Evolutionary conservation across 2,888 invertebrate species (phyloP).

Genomic region (Falcaria lacertinaria): DNA sequence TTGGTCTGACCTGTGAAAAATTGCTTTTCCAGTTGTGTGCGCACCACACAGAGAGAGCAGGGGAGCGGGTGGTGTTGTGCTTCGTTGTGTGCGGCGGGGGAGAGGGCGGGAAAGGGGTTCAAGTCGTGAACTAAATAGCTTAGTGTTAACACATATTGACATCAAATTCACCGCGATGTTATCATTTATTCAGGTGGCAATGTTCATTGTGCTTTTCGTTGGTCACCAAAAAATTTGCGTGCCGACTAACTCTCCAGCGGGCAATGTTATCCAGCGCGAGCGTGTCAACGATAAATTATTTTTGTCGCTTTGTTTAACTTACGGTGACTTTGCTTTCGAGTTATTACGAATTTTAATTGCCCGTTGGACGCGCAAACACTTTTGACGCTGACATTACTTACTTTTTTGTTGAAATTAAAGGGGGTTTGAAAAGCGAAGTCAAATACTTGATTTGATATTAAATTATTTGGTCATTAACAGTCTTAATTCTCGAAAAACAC

Average conservation of each 20-base stretch:
- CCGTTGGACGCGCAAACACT: slow-evolving; percentile 40
- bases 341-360: slow-evolving; percentile 71
- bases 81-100: slow-evolving; percentile 46
- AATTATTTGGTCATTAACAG: too few species aligned
- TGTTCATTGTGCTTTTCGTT: slow-evolving; percentile 67
- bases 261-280: slow-evolving; percentile 35
- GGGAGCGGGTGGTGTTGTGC: slow-evolving; percentile 27
- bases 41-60: slow-evolving; percentile 33
- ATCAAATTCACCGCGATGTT: slow-evolving; percentile 79
- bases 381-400: slow-evolving; percentile 37
- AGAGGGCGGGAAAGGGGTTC: slow-evolving; percentile 55
- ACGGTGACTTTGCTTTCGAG: slow-evolving; percentile 62
- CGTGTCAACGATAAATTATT: slow-evolving; percentile 66
- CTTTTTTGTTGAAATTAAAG: slow-evolving; percentile 18
- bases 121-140: slow-evolving; percentile 79
- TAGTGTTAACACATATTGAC: slow-evolving; percentile 81
- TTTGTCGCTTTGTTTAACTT: slow-evolving; percentile 68
- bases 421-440: neutral
- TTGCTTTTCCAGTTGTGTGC: slow-evolving; percentile 58
- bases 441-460: too few species aligned
- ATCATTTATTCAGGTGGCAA: slow-evolving; percentile 77
- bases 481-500: too few species aligned
- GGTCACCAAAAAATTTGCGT: slow-evolving; percentile 44
- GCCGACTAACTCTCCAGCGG: slow-evolving; percentile 27
- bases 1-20: slow-evolving; percentile 71